phyloP scores from a whole-genome alignment of 2,113 vertebrate species.

The Cariama cristata region DNA sequence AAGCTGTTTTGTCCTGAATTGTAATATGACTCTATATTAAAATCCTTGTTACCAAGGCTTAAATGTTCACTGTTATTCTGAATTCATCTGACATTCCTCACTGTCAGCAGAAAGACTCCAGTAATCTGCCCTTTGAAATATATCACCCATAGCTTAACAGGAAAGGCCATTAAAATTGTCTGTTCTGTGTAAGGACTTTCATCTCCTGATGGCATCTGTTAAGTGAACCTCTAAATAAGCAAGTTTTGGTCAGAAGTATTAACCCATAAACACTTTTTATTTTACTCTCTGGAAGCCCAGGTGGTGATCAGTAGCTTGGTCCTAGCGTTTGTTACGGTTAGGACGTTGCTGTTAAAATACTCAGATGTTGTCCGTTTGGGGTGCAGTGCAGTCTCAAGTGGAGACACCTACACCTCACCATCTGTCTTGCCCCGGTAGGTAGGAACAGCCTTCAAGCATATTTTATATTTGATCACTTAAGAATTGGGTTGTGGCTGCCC shows the following conservation, averaged over 20 bases:
- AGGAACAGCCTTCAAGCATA: neutral
- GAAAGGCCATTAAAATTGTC: conserved; percentile 21
- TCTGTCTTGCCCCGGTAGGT: neutral
- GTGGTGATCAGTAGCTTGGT: neutral
- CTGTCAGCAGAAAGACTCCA: conserved; percentile 22
- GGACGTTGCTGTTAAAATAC: neutral
- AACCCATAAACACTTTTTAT: neutral
- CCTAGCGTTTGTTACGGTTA: neutral
- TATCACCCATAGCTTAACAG: conserved; percentile 16
- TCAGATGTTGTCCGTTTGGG: neutral
- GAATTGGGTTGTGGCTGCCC: neutral
- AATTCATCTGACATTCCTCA: conserved; percentile 20
- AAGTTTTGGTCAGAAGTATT: neutral
- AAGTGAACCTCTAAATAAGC: conserved; percentile 2
- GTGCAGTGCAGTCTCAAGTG: neutral
- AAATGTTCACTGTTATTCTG: neutral
- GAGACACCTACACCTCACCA: neutral
- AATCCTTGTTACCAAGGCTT: neutral
- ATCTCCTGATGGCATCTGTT: conserved; percentile 4
- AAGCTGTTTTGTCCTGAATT: conserved; percentile 5
- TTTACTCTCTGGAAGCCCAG: neutral
- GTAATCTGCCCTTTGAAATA: conserved; percentile 10
- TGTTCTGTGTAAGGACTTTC: neutral
- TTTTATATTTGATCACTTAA: neutral
- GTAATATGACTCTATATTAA: neutral